Conservation (phyloP, 1,140 invertebrate species). For the Apocrypta bakeri region DNA sequence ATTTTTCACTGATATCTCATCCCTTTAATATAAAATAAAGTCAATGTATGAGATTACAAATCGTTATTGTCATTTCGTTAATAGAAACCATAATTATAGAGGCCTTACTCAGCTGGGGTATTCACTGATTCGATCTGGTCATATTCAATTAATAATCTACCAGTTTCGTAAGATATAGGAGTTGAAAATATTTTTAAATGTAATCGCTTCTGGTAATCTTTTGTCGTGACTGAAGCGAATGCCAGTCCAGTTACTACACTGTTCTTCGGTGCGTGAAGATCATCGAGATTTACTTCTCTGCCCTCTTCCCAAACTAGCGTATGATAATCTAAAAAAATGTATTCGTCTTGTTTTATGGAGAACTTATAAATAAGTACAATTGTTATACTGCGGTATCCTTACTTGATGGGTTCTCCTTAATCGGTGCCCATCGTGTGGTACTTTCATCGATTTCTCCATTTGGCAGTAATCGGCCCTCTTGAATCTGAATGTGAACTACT, state of each 20-base stretch:
- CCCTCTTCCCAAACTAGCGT: neutral
- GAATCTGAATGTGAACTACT: slow-evolving; percentile 1
- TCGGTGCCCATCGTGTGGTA: neutral
- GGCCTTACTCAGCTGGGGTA: neutral
- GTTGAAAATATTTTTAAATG: slow-evolving; percentile 1
- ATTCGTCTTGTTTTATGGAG: neutral
- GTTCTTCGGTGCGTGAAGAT: neutral
- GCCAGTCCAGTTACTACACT: neutral
- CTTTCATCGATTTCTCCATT: neutral
- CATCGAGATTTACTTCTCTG: slow-evolving; percentile 1
- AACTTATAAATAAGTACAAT: neutral
- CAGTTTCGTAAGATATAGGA: neutral
- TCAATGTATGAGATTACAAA: neutral
- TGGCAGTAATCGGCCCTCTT: neutral
- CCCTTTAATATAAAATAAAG: neutral
- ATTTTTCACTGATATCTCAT: neutral
- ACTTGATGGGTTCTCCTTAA: neutral
- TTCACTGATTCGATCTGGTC: neutral
- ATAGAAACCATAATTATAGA: neutral
- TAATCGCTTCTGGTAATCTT: neutral
- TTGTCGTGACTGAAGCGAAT: neutral
- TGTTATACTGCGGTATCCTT: neutral
- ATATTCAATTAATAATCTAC: neutral
- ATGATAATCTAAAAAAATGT: neutral
- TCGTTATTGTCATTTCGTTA: neutral